phyloP scores from a whole-genome alignment of 2,888 invertebrate genomes.

The Yponomeuta evonymella region DNA sequence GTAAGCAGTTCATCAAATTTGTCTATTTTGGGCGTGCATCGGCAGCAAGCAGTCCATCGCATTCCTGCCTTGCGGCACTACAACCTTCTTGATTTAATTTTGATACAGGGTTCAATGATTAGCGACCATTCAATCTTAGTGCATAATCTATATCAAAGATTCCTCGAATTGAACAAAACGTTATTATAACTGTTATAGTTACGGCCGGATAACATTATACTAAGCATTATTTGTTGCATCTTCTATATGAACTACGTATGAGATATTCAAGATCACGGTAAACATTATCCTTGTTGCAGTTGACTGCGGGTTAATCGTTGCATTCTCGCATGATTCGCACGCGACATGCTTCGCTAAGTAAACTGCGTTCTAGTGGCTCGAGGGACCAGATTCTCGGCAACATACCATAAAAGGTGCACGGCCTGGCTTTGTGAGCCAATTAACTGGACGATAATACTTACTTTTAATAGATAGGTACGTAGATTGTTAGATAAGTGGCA shows the following conservation, averaged over 20 bases:
- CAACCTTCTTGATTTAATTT: background rate
- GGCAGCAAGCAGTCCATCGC: background rate
- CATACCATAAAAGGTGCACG: slow-evolving; percentile 51
- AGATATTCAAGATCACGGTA: background rate
- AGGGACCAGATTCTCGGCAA: slow-evolving; percentile 51
- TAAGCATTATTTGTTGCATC: background rate
- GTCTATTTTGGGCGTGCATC: background rate
- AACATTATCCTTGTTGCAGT: background rate
- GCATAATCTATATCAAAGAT: too few species aligned
- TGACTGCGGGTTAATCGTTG: background rate
- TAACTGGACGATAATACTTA: slow-evolving; percentile 29
- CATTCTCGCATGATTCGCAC: slow-evolving; percentile 1
- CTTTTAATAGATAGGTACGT: background rate
- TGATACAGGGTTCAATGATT: background rate
- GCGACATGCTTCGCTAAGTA: background rate
- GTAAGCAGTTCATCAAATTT: background rate
- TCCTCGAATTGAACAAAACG: too few species aligned
- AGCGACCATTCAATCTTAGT: background rate
- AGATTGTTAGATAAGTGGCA: background rate
- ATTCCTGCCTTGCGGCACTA: background rate
- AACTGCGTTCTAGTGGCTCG: background rate
- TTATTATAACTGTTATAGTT: too few species aligned
- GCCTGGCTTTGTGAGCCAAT: slow-evolving; percentile 48
- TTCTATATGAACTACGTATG: background rate
- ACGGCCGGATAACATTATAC: background rate